These are phyloP conservation scores for Brachionus asplanchnoidis DNA, from an alignment of 1,140 invertebrate genomes.

Conservation along the genomic window DNA sequence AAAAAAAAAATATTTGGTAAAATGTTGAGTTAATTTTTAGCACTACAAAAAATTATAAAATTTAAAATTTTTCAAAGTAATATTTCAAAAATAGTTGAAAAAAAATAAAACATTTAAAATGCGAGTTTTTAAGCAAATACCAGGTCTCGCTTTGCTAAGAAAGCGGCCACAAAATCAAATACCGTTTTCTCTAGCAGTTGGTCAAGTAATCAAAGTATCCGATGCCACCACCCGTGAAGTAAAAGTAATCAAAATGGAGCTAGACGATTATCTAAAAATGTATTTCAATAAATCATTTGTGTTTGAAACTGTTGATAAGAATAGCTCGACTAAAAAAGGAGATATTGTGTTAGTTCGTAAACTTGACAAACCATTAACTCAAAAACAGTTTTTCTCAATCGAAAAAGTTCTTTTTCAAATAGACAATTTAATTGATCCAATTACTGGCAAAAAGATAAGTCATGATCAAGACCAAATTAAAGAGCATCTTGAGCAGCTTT, in stretches of 20 bases:
- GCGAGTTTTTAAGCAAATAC: slow-evolving; percentile 27
- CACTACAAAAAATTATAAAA: neutral
- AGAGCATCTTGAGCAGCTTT: neutral
- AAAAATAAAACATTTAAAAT: neutral
- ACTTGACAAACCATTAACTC: slow-evolving; percentile 26
- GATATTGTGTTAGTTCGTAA: slow-evolving; percentile 30
- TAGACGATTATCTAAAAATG: slow-evolving; percentile 37
- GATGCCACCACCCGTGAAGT: slow-evolving; percentile 20
- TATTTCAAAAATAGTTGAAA: neutral
- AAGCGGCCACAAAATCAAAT: neutral
- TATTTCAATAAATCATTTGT: slow-evolving; percentile 38
- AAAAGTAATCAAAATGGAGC: slow-evolving; percentile 37
- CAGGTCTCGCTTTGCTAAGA: neutral
- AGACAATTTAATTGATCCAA: slow-evolving; percentile 18
- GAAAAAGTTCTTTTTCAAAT: slow-evolving; percentile 36
- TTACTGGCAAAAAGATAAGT: slow-evolving; percentile 9
- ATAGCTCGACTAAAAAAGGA: slow-evolving; percentile 27
- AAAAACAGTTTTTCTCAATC: neutral
- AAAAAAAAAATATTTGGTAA: neutral
- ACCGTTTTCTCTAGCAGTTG: slow-evolving; percentile 11
- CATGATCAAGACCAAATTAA: slow-evolving; percentile 14
- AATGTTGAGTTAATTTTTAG: neutral
- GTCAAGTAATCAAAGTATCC: neutral
- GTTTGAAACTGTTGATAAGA: slow-evolving; percentile 1
- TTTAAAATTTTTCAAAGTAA: neutral